Evolutionary conservation across 2,797 vertebrate genomes (phyloP).

Genomic region (Rhabdophis nuchalis): DNA sequence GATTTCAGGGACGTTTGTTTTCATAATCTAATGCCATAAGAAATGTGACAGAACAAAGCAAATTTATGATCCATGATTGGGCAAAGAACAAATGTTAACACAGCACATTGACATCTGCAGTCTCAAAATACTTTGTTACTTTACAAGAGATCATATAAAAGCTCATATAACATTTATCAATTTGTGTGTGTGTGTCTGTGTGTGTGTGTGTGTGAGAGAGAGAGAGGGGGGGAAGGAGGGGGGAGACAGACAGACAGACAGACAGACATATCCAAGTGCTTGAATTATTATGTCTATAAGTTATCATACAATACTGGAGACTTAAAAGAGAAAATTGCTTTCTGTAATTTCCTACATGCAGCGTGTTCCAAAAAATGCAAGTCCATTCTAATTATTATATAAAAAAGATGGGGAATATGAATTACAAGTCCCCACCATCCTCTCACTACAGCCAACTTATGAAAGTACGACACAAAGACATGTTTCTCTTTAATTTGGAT

Average conservation of each 20-base stretch:
- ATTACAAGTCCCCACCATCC: neutral
- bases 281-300: neutral
- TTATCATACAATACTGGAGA: neutral
- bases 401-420: neutral
- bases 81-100: neutral
- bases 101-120: neutral
- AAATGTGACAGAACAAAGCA: neutral
- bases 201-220: neutral
- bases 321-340: neutral
- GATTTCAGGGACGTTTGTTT: neutral
- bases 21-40: neutral
- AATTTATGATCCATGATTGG: constrained; percentile 4
- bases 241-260: too few species aligned
- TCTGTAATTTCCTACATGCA: neutral
- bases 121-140: neutral
- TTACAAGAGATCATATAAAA: neutral
- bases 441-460: neutral
- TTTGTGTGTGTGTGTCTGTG: neutral
- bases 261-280: neutral
- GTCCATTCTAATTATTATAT: neutral
- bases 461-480: neutral
- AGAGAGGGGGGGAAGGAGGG: accelerated
- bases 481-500: neutral
- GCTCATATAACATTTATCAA: neutral
- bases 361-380: neutral